Percentiles rank a stretch among this genome's conserved stretches.
phyloP scores from a whole-genome alignment of 2,113 vertebrate genomes.

The Isichthys henryi region DNA sequence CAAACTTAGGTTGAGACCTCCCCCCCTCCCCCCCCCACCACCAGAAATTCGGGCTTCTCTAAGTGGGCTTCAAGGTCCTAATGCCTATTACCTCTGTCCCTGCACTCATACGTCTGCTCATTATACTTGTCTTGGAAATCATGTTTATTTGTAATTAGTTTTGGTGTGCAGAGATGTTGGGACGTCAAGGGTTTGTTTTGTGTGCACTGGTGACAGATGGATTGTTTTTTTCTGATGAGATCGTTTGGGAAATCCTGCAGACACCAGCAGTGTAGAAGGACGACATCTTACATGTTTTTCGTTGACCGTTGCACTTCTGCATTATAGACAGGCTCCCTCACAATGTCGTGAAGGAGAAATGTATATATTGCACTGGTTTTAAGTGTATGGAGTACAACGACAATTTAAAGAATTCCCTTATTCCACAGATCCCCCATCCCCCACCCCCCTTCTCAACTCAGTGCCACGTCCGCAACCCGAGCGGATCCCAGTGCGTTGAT shows the following conservation, averaged over 20 bases:
- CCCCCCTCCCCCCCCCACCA: constrained; percentile 42
- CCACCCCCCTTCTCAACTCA: constrained; percentile 24
- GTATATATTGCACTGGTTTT: background rate
- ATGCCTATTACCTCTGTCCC: background rate
- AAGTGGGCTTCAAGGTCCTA: constrained; percentile 37
- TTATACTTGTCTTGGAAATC: background rate
- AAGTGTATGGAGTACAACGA: background rate
- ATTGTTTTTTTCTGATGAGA: background rate
- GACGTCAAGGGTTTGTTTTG: background rate
- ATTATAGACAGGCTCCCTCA: background rate
- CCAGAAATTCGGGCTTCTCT: constrained; percentile 21
- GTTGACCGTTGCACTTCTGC: background rate
- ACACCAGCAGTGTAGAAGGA: background rate
- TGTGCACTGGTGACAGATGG: background rate
- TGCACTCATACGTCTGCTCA: background rate
- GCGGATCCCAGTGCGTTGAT: constrained; percentile 16
- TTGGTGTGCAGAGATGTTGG: background rate
- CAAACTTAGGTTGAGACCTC: constrained; percentile 35
- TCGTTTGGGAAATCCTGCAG: background rate
- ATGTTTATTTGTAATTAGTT: background rate
- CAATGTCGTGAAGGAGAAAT: background rate
- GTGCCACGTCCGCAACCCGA: constrained; percentile 51
- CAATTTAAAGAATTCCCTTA: no score
- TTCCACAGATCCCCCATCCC: constrained; percentile 6
- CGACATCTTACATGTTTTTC: background rate